Evolutionary conservation across 1,140 invertebrate genomes (phyloP), one percentile per base, ranked within the genome.

Genomic region (Dendrolimus punctatus): DNA sequence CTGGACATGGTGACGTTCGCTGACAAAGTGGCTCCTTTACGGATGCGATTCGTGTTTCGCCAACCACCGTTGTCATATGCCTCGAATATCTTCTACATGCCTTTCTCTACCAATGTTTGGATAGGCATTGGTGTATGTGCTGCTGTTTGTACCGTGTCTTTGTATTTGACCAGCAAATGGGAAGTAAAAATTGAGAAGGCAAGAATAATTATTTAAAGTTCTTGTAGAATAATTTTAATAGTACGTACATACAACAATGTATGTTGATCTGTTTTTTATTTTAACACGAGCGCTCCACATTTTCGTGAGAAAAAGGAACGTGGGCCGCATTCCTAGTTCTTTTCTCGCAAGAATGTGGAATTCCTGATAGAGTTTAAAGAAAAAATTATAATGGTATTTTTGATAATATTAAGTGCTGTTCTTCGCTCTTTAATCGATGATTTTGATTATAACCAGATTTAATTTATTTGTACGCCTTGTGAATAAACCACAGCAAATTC

Each of bases 41-140:
- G 68, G 41, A 72, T 76, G 5, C 70, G 68, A 8, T 92, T 92
- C 72, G 76, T 93, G 41, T 92, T 91, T 67, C 86, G 90, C 0
- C 88, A 90, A 69, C 91, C 91, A 2, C 89, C 91, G 46, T 71
- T 93, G 5, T 90, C 91, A 0, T 91, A 88, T 49, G 86, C 91
- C 0, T 79, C 80, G 8, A 92, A 92, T 61, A 89, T 92, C 8
- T 93, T 90, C 67, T 80, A 80, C 5, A 62, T 92, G 8, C 91
- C 91, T 0, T 93, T 93, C 63, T 80, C 89, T 10, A 69, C 60
- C 3, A 73, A 76, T 0, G 91, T 92, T 0, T 93, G 92, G 92
- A 50, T 88, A 5, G 88, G 87, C 6, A 81, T 87, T 4, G 61
- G 66, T 8, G 60, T 69, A 2, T 74, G 90, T 42, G 63, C 60